Percentiles rank a stretch among this genome's conserved stretches.
These are phyloP conservation scores for Microplitis mediator DNA, from an alignment of 1,140 invertebrate species.

Conservation along the genomic window DNA sequence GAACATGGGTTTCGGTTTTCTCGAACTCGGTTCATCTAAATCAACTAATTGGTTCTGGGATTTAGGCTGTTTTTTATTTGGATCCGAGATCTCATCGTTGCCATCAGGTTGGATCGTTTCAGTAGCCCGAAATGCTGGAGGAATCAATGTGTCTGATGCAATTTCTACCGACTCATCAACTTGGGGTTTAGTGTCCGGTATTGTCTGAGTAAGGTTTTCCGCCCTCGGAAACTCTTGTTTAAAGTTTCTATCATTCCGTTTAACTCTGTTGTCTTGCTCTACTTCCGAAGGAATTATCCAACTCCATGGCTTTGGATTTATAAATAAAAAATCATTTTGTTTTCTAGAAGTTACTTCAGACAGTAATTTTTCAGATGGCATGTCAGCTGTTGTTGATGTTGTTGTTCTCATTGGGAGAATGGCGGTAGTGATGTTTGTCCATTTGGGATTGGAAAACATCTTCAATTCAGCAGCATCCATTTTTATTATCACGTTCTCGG, in stretches of 20 bases:
- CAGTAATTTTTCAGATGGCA: too few relatives aligned
- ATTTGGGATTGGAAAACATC: conserved; percentile 15
- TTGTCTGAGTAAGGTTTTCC: neutral
- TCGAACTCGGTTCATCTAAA: neutral
- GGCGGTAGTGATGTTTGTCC: neutral
- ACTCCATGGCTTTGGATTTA: too few relatives aligned
- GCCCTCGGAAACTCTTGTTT: too few relatives aligned
- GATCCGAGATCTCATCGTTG: neutral
- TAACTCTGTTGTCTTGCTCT: too few relatives aligned
- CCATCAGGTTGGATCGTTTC: neutral
- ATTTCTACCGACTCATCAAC: neutral
- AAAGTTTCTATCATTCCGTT: neutral
- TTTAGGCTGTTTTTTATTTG: neutral
- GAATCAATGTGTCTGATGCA: neutral
- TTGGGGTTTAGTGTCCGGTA: neutral
- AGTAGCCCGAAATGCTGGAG: neutral
- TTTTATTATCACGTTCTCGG: neutral
- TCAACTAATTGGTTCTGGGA: neutral
- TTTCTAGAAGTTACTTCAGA: too few relatives aligned
- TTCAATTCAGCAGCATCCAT: neutral
- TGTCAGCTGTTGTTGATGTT: too few relatives aligned
- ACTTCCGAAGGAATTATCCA: too few relatives aligned
- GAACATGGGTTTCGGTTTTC: neutral
- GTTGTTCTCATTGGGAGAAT: too few relatives aligned
- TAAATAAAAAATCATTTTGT: too few relatives aligned